phyloP scores from a whole-genome alignment of 2,113 vertebrate genomes.

The Prunella fulvescens region DNA sequence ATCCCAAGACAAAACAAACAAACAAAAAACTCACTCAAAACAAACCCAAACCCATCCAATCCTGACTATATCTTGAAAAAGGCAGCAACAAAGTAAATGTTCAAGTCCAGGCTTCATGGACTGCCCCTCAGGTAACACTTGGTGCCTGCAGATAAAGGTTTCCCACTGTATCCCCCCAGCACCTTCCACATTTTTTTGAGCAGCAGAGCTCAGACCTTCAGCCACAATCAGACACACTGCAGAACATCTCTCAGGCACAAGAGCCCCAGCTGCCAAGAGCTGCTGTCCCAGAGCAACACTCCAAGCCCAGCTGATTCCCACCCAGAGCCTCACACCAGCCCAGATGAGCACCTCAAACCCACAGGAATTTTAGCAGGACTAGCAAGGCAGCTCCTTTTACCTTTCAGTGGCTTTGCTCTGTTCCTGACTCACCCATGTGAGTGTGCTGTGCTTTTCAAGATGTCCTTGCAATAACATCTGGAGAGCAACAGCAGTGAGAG shows the following conservation, averaged over 20 bases:
- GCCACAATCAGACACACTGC: fast-evolving
- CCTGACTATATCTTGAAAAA: not conserved
- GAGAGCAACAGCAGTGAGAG: not conserved
- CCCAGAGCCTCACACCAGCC: fast-evolving
- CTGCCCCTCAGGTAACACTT: not conserved
- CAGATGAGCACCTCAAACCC: fast-evolving
- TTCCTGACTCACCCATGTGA: fast-evolving
- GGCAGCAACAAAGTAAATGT: not conserved
- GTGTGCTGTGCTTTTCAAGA: not conserved
- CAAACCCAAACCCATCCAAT: not conserved
- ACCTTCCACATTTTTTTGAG: not conserved
- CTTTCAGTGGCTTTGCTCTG: not conserved
- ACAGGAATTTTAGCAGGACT: not conserved
- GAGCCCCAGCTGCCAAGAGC: not conserved
- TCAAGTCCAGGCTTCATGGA: not conserved
- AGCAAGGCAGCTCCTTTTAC: not conserved
- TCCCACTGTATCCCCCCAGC: not conserved
- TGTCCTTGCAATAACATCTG: not conserved
- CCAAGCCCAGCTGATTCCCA: no score
- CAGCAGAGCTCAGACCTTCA: not conserved
- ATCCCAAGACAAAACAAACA: not conserved
- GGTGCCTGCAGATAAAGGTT: not conserved
- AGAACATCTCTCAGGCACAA: not conserved
- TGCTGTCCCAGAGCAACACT: no score
- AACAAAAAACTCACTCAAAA: not conserved